Percentiles rank a stretch among this genome's conserved stretches.
These are phyloP conservation scores for Mythimna albipuncta DNA, from an alignment of 2,888 invertebrate species.

Conservation along the genomic window DNA sequence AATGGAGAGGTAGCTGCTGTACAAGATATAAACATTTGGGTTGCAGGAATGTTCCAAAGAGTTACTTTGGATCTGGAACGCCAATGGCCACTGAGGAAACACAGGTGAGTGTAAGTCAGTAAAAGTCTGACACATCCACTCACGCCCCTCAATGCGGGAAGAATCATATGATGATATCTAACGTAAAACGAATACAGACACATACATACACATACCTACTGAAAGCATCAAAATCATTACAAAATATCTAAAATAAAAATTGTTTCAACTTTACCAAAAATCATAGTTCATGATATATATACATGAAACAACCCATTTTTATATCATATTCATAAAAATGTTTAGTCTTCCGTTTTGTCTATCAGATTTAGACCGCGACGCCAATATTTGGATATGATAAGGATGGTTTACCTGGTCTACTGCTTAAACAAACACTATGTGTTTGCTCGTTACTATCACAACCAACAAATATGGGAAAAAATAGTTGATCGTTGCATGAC, in stretches of 20 bases:
- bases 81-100: too few relatives aligned
- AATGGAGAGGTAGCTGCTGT: conserved; percentile 15
- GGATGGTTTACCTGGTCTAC: conserved; percentile 37
- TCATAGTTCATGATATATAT: not conserved
- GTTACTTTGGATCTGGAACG: too few relatives aligned
- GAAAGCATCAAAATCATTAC: not conserved
- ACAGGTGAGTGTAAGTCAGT: too few relatives aligned
- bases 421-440: conserved; percentile 53
- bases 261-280: not conserved
- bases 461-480: conserved; percentile 64
- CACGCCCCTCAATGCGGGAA: too few relatives aligned
- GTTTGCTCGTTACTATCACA: conserved; percentile 58
- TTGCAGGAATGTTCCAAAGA: too few relatives aligned
- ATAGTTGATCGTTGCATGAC: conserved; percentile 38
- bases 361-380: conserved; percentile 56
- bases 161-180: too few relatives aligned
- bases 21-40: not conserved
- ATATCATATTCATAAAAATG: conserved; percentile 35
- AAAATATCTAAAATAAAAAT: not conserved
- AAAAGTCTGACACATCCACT: too few relatives aligned
- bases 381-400: conserved; percentile 67
- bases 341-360: conserved; percentile 47
- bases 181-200: not conserved
- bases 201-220: not conserved
- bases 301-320: conserved; percentile 24